Evolutionary conservation across 2,797 vertebrate genomes (phyloP).

Genomic region (Lycodopsis pacificus): DNA sequence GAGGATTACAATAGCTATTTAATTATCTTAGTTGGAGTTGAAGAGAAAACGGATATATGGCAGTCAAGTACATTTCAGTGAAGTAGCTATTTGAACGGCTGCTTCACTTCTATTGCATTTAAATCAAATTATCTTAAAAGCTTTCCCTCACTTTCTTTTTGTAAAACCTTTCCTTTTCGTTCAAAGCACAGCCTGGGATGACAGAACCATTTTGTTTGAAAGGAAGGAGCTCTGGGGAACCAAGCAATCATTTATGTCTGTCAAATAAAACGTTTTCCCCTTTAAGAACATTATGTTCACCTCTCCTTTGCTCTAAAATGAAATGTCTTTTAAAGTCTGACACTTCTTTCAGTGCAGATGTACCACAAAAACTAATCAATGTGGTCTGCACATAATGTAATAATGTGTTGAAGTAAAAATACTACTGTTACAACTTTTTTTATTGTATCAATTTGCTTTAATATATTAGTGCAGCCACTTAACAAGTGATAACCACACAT

Average conservation of each 20-base stretch:
- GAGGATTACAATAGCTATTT: slow-evolving; percentile 16
- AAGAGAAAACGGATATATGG: slow-evolving; percentile 1
- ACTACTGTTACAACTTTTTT: not conserved
- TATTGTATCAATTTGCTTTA: not conserved
- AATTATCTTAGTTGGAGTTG: not conserved
- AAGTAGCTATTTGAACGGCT: slow-evolving; percentile 19
- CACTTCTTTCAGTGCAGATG: slow-evolving; percentile 22
- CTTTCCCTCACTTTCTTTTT: slow-evolving; percentile 18
- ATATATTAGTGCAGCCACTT: not conserved
- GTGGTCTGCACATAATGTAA: not conserved
- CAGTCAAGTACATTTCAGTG: not conserved
- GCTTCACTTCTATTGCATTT: slow-evolving; percentile 37
- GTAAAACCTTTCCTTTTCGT: slow-evolving; percentile 25
- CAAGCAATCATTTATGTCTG: slow-evolving; percentile 24
- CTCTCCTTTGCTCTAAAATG: not conserved
- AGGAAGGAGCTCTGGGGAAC: slow-evolving; percentile 29
- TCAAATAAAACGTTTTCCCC: slow-evolving; percentile 25
- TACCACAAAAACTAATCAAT: not conserved
- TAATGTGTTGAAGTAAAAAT: not conserved
- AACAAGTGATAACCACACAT: not conserved
- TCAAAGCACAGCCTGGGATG: slow-evolving; percentile 24
- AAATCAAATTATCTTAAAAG: slow-evolving; percentile 54
- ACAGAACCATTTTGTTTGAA: slow-evolving; percentile 21
- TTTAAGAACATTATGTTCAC: slow-evolving; percentile 5
- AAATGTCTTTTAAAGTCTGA: slow-evolving; percentile 10